Percentiles rank a stretch among this genome's conserved stretches.
phyloP scores from a whole-genome alignment of 2,797 vertebrate species.

The Mionectes olivaceus region DNA sequence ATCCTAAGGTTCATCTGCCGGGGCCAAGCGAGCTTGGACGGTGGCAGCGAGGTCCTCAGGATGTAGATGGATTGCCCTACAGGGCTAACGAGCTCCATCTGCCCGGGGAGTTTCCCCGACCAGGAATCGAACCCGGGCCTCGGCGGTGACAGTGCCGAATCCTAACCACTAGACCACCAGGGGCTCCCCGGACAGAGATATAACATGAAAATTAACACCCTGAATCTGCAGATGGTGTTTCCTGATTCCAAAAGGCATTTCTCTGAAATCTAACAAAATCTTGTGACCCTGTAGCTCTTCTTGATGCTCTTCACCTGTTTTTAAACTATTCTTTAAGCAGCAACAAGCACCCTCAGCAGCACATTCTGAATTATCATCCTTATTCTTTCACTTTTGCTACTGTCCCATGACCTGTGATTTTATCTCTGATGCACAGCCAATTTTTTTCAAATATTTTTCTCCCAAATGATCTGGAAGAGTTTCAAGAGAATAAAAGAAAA shows the following conservation, averaged over 20 bases:
- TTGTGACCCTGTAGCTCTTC: not conserved
- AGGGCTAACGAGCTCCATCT: no score
- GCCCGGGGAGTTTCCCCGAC: no score
- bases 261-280: not conserved
- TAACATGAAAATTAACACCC: not conserved
- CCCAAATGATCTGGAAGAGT: not conserved
- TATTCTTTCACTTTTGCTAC: not conserved
- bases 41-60: no score
- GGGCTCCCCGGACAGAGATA: not conserved
- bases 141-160: no score
- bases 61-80: no score
- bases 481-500: not conserved
- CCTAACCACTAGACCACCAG: no score
- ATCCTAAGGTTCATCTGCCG: no score
- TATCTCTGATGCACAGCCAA: not conserved
- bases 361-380: not conserved
- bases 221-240: not conserved
- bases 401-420: not conserved
- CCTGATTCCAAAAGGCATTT: not conserved
- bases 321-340: not conserved
- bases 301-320: not conserved
- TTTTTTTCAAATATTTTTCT: not conserved
- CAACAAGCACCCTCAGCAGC: not conserved
- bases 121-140: no score
- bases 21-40: no score